Base-by-base conservation (phyloP, 1,140 invertebrate species). In the Hyles vespertilio region DNA sequence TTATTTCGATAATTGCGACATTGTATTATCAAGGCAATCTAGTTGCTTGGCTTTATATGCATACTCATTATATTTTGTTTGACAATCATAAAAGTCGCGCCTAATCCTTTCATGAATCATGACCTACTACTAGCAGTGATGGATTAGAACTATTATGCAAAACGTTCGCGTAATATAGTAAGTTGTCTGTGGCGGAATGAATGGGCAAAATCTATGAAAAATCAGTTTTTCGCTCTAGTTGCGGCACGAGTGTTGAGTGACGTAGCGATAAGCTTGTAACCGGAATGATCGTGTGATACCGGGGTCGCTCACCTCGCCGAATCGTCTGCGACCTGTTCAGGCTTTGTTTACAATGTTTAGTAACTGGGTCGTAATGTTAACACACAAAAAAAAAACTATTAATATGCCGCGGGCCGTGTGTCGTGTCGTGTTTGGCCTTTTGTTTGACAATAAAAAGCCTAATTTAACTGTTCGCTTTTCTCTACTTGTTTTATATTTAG, bases 261-360 rank as follows among this genome's bases (percentile, higher is more conserved):
- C 65, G 65, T 65, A 55, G 43, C 60, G 72, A 75, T 77, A 84
- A 79, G 69, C 71, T 46, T 58, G 47, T 62, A 76, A 79, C 75
- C 78, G 77, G 77, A 79, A 81, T 82, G 70, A 80, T 81, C 61
- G 72, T 56, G 67, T 67, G 71, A 77, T 77, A 77, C 53, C 51
- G 66, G 64, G 80, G 80, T 86, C 84, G 72, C 63, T 83, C 72
- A 87, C 84, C 84, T 83, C 77, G 61, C 61, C 70, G 55, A 74
- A 73, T 70, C 75, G 77, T 79, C 74, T 82, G 73, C 71, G 81
- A 72, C 83, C 69, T 79, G 74, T 81, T 81, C 61, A 55, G 60
- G 59, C 66, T 67, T 73, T 69, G 70, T 70, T 73, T 66, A 74
- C 48, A 62, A 44, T 43, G 63, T 43, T 65, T 56, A 57, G 45